Percentiles rank a stretch among this genome's conserved stretches.
Evolutionary conservation across 2,888 invertebrate genomes (phyloP).

Genomic region (Neoitamus cyanurus): DNA sequence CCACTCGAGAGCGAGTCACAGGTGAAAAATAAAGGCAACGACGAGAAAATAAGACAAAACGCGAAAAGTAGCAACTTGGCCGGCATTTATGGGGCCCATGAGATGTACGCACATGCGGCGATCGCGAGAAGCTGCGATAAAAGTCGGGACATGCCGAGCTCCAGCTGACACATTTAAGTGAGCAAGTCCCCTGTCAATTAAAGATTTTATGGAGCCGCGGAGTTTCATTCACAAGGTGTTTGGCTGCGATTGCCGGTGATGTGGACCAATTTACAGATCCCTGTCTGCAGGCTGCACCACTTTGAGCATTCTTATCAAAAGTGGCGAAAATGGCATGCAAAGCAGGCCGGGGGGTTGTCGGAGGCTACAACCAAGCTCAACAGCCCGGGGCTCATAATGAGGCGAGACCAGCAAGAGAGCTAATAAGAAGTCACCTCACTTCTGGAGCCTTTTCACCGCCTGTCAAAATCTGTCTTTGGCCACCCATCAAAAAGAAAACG

Average conservation of each 20-base stretch:
- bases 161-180: constrained; percentile 21
- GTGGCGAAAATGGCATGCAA: not conserved
- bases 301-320: not conserved
- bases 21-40: not conserved
- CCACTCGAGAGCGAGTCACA: not conserved
- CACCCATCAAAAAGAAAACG: not conserved
- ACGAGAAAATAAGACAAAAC: not conserved
- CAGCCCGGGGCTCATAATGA: not conserved
- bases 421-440: not conserved
- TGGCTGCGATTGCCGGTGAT: not conserved
- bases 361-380: not conserved
- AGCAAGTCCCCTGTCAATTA: constrained; percentile 39
- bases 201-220: constrained; percentile 37
- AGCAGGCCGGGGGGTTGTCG: not conserved
- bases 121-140: constrained; percentile 25
- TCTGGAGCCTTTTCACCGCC: not conserved
- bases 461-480: not conserved
- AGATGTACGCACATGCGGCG: constrained; percentile 24
- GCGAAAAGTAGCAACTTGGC: not conserved
- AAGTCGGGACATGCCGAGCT: constrained; percentile 15
- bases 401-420: not conserved
- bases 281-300: not conserved
- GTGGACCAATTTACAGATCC: not conserved
- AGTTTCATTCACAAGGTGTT: constrained; percentile 30
- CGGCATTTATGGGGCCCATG: not conserved